Base-by-base conservation (phyloP, 2,888 invertebrate genomes). In the Idaea biselata region DNA sequence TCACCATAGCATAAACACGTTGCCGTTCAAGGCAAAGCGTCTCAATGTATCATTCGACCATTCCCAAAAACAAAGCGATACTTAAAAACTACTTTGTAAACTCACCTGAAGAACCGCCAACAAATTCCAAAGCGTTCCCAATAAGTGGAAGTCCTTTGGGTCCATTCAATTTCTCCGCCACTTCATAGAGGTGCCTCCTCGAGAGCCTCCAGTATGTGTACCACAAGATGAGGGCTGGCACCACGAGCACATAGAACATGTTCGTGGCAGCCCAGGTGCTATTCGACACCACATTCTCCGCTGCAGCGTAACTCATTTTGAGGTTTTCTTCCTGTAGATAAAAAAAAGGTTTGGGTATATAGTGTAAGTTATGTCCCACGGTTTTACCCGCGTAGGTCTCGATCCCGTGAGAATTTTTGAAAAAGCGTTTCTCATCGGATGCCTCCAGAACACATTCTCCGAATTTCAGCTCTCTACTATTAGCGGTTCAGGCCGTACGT, bases 131-230 rank as follows among this genome's bases (percentile, higher is more conserved):
- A 1, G 96, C 95, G 76, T 96, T 96, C 72, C 97, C 97, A 57
- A 97, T 75, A 0, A 97, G 66, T 0, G 97, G 97, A 44, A 94
- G 86, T 54, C 96, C 96, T 2, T 88, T 77, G 0, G 97, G 97
- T 71, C 97, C 97, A 0, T 95, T 94, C 57, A 97, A 80, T 75
- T 95, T 95, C 0, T 94, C 94, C 0, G 96, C 96, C 61, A 97
- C 87, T 77, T 96, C 95, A 67, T 95, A 91, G 80, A 97, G 75
- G 77, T 95, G 95, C 55, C 95, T 93, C n/a, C 96, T 93, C 11
- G 96, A 96, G 74, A 96, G 88, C 59, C 94, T 93, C 95, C 96
- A 97, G 87, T 97, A 97, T 32, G 94, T 89, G 80, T 95, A 95
- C 94, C 95, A 96, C 59, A 97, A 91, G 3, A 95, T 84, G 53